A percentile compares a stretch with the other conserved stretches of the same genome.
Conservation (phyloP, 2,888 invertebrate species). For the Eugnorisma glareosa region DNA sequence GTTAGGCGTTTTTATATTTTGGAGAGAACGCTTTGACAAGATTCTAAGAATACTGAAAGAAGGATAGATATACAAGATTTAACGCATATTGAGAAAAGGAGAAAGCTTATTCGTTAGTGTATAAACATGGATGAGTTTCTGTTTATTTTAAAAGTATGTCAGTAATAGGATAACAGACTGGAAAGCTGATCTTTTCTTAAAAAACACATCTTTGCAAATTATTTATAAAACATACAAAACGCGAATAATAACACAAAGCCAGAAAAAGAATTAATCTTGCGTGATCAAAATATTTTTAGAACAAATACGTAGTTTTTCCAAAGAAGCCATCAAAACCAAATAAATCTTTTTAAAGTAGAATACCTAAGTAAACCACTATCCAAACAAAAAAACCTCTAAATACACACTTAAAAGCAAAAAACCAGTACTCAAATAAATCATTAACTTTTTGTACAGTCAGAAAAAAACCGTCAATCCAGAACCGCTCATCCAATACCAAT, state of each 20-base stretch:
- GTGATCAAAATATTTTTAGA: background rate
- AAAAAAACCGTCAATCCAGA: slow-evolving; percentile 66
- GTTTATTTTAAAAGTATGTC: background rate
- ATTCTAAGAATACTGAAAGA: background rate
- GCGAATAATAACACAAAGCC: background rate
- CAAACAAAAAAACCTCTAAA: slow-evolving; percentile 23
- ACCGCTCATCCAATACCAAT: slow-evolving; percentile 73
- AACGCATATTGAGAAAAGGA: background rate
- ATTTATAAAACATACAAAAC: background rate
- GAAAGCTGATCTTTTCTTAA: background rate
- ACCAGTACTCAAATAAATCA: slow-evolving; percentile 47
- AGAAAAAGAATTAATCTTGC: background rate
- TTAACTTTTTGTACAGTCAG: slow-evolving; percentile 47
- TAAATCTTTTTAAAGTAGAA: background rate
- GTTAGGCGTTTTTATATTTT: slow-evolving; percentile 4
- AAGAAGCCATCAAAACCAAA: background rate
- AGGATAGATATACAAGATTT: background rate
- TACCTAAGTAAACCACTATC: background rate
- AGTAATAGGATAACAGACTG: background rate
- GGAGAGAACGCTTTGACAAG: background rate
- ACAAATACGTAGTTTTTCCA: background rate
- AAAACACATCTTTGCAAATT: background rate
- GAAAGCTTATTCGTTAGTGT: background rate
- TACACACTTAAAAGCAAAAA: slow-evolving; percentile 30
- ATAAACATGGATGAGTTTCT: background rate